These are phyloP conservation scores for Chaetodon trifascialis DNA, from an alignment of 2,113 vertebrate genomes.

Conservation along the genomic window DNA sequence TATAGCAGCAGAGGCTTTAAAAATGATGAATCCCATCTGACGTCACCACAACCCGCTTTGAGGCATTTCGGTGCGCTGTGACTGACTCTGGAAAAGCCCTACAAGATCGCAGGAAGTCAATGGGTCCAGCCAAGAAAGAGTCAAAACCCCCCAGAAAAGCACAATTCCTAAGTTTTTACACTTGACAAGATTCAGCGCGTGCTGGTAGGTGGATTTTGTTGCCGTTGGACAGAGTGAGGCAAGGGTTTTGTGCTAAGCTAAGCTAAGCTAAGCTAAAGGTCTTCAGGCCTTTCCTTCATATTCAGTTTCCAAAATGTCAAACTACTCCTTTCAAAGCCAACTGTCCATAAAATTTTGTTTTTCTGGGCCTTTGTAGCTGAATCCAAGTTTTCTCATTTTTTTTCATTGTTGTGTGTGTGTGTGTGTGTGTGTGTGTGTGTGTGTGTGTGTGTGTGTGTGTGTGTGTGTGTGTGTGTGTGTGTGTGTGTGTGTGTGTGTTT, in stretches of 20 bases:
- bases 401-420: not conserved
- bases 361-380: slow-evolving; percentile 1
- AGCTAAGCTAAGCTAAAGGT: not conserved
- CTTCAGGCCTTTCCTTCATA: not conserved
- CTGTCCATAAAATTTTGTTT: not conserved
- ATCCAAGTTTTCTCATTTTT: not conserved
- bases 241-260: not conserved
- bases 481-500: not conserved
- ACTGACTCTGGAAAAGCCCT: no score
- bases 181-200: not conserved
- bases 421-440: no score
- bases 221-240: not conserved
- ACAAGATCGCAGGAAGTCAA: not conserved
- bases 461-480: not conserved
- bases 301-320: not conserved
- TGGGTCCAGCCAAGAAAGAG: not conserved
- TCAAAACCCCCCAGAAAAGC: not conserved
- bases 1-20: no score
- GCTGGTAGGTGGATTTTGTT: not conserved
- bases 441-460: not conserved
- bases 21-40: no score
- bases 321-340: not conserved
- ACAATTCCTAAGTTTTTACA: not conserved
- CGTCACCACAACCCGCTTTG: no score
- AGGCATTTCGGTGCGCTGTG: no score